Percentiles rank a stretch among this genome's conserved stretches.
Conservation (phyloP, 2,113 vertebrate species). For the Podilymbus podiceps region DNA sequence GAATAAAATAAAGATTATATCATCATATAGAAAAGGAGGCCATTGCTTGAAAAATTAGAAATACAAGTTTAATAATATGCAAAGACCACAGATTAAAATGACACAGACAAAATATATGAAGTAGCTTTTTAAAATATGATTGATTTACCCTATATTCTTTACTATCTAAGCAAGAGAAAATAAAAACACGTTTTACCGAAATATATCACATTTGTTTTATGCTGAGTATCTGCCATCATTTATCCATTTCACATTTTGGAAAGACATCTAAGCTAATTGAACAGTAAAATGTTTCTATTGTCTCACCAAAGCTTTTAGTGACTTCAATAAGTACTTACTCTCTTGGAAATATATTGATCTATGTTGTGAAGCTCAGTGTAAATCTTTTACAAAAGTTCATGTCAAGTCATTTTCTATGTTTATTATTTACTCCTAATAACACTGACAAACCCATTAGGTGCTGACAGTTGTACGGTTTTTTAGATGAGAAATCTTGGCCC, state of each 20-base stretch:
- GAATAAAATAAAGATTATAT: neutral
- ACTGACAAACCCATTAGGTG: conserved; percentile 46
- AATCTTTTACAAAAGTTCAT: conserved; percentile 22
- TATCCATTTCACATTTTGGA: neutral
- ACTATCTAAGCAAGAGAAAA: neutral
- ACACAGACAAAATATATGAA: neutral
- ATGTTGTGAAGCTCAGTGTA: neutral
- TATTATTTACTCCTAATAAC: conserved; percentile 64
- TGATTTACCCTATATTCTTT: neutral
- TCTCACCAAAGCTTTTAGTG: neutral
- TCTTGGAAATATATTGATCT: conserved; percentile 50
- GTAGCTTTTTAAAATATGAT: neutral
- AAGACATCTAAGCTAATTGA: neutral
- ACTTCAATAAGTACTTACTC: neutral
- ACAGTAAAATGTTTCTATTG: neutral
- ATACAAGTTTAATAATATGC: neutral
- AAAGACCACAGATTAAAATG: neutral
- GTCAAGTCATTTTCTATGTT: conserved; percentile 62
- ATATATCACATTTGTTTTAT: neutral
- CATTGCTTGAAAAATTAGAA: neutral
- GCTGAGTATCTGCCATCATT: neutral
- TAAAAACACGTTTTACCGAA: neutral
- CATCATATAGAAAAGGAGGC: neutral
- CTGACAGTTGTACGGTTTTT: conserved; percentile 20
- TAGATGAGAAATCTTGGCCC: conserved; percentile 21